Percentiles rank a stretch among this genome's conserved stretches.
phyloP scores from a whole-genome alignment of 2,113 vertebrate genomes.

The Oostethus manadensis region DNA sequence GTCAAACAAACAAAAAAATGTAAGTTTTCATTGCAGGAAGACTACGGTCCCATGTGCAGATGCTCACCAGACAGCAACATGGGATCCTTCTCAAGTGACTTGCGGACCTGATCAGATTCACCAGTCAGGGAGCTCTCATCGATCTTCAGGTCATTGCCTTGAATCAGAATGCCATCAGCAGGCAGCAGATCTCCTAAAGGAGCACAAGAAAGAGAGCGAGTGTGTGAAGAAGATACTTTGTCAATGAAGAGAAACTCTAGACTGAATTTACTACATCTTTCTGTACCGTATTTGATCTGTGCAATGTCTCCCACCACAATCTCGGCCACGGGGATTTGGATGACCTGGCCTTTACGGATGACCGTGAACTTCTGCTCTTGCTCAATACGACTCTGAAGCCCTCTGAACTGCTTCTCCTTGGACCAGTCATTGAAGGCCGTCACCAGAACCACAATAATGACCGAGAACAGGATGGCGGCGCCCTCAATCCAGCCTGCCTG shows the following conservation, averaged over 20 bases:
- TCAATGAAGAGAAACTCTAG: no score
- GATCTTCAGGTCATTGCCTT: conserved; percentile 96
- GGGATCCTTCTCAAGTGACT: conserved; percentile 88
- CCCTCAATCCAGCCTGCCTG: conserved; percentile 97
- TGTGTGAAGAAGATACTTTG: neutral
- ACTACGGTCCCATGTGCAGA: neutral
- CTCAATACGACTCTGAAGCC: conserved; percentile 94
- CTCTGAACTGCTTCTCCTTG: conserved; percentile 97
- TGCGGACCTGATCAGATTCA: conserved; percentile 93
- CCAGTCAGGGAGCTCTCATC: conserved; percentile 96
- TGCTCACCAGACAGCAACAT: conserved; percentile 90
- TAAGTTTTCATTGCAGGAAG: neutral
- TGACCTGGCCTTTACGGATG: conserved; percentile 93
- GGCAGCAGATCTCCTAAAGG: conserved; percentile 89
- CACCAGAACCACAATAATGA: conserved; percentile 93
- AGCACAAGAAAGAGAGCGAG: neutral
- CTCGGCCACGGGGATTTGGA: conserved; percentile 92
- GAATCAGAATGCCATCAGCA: conserved; percentile 90
- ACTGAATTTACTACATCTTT: no score
- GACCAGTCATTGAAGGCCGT: conserved; percentile 98
- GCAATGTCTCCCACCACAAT: conserved; percentile 93
- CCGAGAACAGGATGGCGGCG: conserved; percentile 90
- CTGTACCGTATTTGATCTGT: conserved; percentile 93
- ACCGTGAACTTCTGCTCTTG: conserved; percentile 95
- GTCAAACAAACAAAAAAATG: neutral